Evolutionary conservation across 2,797 vertebrate species (phyloP).

Genomic region (Salarias fasciatus): DNA sequence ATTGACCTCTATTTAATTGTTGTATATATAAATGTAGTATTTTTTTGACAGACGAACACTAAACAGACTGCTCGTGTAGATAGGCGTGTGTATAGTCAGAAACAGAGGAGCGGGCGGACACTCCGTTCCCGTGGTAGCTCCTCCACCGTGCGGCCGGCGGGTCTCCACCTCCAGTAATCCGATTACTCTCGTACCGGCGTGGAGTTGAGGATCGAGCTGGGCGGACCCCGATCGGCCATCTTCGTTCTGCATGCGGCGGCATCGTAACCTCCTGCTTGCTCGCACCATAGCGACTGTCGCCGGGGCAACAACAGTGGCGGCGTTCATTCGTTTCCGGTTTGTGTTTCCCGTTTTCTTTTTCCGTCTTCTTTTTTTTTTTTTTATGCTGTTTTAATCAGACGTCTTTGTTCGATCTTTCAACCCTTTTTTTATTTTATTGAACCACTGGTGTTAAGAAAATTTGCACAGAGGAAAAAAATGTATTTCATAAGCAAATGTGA

Average conservation of each 20-base stretch:
- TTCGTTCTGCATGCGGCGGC: constrained; percentile 54
- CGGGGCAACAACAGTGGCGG: constrained; percentile 23
- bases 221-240: constrained; percentile 51
- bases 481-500: constrained; percentile 82
- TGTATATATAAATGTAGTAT: constrained; percentile 93
- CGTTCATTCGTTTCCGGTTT: constrained; percentile 21
- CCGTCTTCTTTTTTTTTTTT: constrained; percentile 26
- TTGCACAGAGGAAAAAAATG: constrained; percentile 88
- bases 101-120: constrained; percentile 69
- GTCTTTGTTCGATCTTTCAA: constrained; percentile 45
- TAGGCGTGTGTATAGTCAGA: constrained; percentile 82
- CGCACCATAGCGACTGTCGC: constrained; percentile 22
- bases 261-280: constrained; percentile 53
- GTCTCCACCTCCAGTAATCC: constrained; percentile 45
- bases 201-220: constrained; percentile 67
- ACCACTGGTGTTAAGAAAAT: constrained; percentile 94
- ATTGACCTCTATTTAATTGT: constrained; percentile 92
- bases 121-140: constrained; percentile 66
- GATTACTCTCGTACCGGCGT: constrained; percentile 37
- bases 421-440: constrained; percentile 81
- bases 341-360: constrained; percentile 15
- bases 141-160: constrained; percentile 43
- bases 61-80: constrained; percentile 86
- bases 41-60: constrained; percentile 85
- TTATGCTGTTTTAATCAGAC: constrained; percentile 62